phyloP scores from a whole-genome alignment of 1,140 invertebrate species.

The Gonatopus flavifemur region DNA sequence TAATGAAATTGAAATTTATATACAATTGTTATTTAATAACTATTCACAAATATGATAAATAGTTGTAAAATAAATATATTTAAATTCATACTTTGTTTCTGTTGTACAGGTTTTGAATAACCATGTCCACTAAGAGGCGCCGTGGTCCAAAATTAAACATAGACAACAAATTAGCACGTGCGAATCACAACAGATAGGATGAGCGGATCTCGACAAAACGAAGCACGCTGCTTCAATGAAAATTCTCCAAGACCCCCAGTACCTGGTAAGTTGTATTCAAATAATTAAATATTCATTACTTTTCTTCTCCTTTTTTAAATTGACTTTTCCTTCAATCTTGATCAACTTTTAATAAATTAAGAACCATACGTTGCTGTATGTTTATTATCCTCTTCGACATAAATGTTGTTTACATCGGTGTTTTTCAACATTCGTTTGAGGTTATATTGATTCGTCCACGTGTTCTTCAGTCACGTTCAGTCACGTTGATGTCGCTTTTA shows the following conservation, averaged over 20 bases:
- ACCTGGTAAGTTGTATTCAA: slow-evolving; percentile 47
- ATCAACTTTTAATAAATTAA: too few relatives aligned
- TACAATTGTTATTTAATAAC: too few relatives aligned
- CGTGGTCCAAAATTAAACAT: slow-evolving; percentile 52
- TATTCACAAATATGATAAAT: background rate
- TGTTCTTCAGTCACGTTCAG: too few relatives aligned
- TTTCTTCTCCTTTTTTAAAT: background rate
- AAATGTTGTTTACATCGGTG: too few relatives aligned
- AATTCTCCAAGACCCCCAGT: slow-evolving; percentile 61
- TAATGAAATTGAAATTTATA: too few relatives aligned
- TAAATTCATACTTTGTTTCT: slow-evolving; percentile 9
- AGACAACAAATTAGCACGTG: slow-evolving; percentile 51
- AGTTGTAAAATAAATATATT: background rate
- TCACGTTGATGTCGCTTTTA: too few relatives aligned
- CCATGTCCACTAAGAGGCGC: slow-evolving; percentile 57
- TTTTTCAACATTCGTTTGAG: too few relatives aligned
- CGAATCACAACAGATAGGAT: slow-evolving; percentile 57
- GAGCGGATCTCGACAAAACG: slow-evolving; percentile 53
- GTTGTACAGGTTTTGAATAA: slow-evolving; percentile 51
- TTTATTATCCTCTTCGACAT: too few relatives aligned
- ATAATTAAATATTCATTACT: slow-evolving; percentile 1
- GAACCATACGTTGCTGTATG: too few relatives aligned
- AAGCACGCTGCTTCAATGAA: slow-evolving; percentile 59
- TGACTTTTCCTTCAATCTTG: too few relatives aligned
- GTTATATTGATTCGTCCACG: too few relatives aligned